These are phyloP conservation scores for Cladorhizidae sp. DNA, from an alignment of 37 sponge, comb jelly and placozoan genomes.

Conservation along the genomic window DNA sequence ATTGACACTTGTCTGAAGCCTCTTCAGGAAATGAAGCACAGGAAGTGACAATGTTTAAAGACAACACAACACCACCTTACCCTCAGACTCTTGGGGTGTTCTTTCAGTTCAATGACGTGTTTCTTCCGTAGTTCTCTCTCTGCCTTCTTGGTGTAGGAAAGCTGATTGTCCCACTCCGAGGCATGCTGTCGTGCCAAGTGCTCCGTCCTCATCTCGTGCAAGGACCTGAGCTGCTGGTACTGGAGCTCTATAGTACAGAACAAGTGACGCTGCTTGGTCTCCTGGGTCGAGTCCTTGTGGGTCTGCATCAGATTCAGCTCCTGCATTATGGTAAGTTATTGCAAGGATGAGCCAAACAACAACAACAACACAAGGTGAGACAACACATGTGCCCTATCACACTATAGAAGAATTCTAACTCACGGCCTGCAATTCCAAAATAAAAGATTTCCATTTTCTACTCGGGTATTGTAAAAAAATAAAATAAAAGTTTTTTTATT, in stretches of 20 bases:
- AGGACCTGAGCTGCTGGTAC: conserved; percentile 79
- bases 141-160: conserved; percentile 87
- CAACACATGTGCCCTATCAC: no score
- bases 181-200: conserved; percentile 89
- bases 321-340: no score
- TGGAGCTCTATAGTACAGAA: conserved; percentile 78
- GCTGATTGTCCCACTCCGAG: conserved; percentile 95
- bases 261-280: conserved; percentile 79
- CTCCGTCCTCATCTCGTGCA: conserved; percentile 87
- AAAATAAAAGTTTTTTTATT: no score
- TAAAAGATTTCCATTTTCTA: no score
- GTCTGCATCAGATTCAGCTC: conserved; percentile 90
- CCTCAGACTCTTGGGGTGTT: conserved; percentile 95
- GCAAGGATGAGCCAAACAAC: no score
- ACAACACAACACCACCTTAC: conserved; percentile 38
- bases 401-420: no score
- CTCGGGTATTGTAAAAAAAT: no score
- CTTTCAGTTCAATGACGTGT: conserved; percentile 89
- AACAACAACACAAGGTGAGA: no score
- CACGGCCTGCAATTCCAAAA: no score
- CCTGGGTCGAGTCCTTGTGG: conserved; percentile 90
- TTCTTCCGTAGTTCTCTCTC: conserved; percentile 97
- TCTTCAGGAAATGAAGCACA: no score
- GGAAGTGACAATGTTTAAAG: no score
- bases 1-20: no score